phyloP scores from a whole-genome alignment of 2,888 invertebrate genomes.

The Acrocyrtus sp. region DNA sequence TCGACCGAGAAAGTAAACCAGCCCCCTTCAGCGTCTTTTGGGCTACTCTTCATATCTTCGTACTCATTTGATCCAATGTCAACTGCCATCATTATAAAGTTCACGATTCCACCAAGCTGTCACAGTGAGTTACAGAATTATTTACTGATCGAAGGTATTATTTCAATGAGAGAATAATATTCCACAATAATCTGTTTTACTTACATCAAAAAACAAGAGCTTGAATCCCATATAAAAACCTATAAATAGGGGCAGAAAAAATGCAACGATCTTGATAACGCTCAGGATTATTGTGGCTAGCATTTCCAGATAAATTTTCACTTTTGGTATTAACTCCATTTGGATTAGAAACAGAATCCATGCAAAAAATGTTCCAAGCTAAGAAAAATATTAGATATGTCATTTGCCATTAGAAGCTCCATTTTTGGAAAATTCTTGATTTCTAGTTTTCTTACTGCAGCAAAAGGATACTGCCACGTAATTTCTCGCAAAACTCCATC shows the following conservation, averaged over 20 bases:
- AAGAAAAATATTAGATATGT: no score
- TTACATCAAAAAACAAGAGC: conserved; percentile 44
- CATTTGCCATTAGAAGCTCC: no score
- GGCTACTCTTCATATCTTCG: conserved; percentile 23
- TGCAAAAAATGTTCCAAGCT: conserved; percentile 53
- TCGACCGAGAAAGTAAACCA: conserved; percentile 37
- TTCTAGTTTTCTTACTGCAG: conserved; percentile 50
- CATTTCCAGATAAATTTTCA: conserved; percentile 52
- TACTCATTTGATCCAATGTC: conserved; percentile 47
- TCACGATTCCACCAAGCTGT: conserved; percentile 40
- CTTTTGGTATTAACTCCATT: conserved; percentile 42
- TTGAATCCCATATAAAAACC: conserved; percentile 57
- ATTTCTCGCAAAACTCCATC: conserved; percentile 33
- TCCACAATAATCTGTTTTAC: no score
- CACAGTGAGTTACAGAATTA: not conserved
- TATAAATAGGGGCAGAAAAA: conserved; percentile 47
- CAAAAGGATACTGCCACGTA: conserved; percentile 52
- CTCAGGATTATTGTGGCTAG: conserved; percentile 40
- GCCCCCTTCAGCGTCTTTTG: conserved; percentile 13
- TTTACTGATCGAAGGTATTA: not conserved
- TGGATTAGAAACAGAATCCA: conserved; percentile 55
- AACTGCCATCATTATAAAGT: conserved; percentile 48
- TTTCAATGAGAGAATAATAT: no score
- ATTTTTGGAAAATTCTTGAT: not conserved
- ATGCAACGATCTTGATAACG: conserved; percentile 42